These are phyloP conservation scores for Tautogolabrus adspersus DNA, from an alignment of 2,113 vertebrate genomes.

Conservation along the genomic window DNA sequence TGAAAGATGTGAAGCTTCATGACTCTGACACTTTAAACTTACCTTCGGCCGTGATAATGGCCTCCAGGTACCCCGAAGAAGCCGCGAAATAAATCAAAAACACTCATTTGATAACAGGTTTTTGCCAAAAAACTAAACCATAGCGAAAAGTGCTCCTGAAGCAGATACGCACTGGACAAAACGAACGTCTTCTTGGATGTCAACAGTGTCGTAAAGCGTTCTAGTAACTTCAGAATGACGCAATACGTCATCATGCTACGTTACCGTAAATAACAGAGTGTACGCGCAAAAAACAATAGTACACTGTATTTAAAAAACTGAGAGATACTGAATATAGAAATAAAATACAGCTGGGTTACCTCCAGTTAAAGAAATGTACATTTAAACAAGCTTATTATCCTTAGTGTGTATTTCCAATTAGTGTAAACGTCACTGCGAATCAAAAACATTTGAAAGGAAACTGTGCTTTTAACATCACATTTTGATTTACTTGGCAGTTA, in stretches of 20 bases:
- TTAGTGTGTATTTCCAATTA: too few relatives aligned
- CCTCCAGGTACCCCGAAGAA: slow-evolving; percentile 82
- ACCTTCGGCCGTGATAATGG: slow-evolving; percentile 72
- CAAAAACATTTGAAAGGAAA: too few relatives aligned
- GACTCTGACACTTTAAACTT: slow-evolving; percentile 23
- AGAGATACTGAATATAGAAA: too few relatives aligned
- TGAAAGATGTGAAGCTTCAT: not conserved
- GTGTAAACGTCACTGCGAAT: too few relatives aligned
- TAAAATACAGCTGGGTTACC: too few relatives aligned
- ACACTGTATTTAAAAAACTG: too few relatives aligned
- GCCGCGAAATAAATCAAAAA: slow-evolving; percentile 85
- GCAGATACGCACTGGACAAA: fast-evolving
- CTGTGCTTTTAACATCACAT: too few relatives aligned
- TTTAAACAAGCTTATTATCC: too few relatives aligned
- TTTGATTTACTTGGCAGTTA: too few relatives aligned
- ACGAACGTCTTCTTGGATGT: not conserved
- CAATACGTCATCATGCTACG: slow-evolving; percentile 24
- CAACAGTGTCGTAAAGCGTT: slow-evolving; percentile 67
- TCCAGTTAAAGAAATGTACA: too few relatives aligned
- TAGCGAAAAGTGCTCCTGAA: not conserved
- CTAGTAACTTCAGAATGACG: slow-evolving; percentile 36
- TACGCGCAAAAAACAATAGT: slow-evolving; percentile 1
- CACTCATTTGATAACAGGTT: slow-evolving; percentile 74
- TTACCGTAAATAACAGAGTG: slow-evolving; percentile 35
- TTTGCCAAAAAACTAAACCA: slow-evolving; percentile 18